Evolutionary conservation across 2,113 vertebrate species (phyloP).

Genomic region (Erinaceus europaeus): DNA sequence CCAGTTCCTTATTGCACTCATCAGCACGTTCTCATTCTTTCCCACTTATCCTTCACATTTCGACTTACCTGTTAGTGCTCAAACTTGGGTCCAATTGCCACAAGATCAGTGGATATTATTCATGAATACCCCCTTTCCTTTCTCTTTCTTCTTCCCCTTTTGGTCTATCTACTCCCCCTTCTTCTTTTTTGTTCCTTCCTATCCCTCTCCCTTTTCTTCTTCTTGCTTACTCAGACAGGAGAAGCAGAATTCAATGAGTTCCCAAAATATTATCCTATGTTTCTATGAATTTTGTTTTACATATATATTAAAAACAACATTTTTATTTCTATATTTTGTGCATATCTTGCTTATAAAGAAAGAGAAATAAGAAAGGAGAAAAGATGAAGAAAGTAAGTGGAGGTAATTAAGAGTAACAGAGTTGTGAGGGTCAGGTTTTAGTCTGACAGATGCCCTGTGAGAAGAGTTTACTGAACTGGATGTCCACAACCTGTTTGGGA

Average conservation of each 20-base stretch:
- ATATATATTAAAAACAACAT: background rate
- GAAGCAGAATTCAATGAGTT: background rate
- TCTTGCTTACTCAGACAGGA: background rate
- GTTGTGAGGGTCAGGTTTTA: too few species aligned
- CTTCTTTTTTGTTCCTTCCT: too few species aligned
- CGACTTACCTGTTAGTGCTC: background rate
- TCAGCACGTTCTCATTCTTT: background rate
- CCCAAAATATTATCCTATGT: background rate
- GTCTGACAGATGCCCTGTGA: too few species aligned
- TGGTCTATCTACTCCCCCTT: background rate
- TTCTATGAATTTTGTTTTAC: background rate
- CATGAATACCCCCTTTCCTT: background rate
- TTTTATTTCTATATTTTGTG: background rate
- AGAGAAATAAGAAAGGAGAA: background rate
- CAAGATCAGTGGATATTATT: background rate
- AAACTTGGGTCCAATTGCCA: background rate
- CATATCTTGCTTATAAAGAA: background rate
- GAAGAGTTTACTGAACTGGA: too few species aligned
- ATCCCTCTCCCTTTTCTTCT: background rate
- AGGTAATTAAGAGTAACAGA: background rate
- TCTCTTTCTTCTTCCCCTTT: rapidly evolving
- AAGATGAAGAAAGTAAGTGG: background rate
- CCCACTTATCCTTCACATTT: background rate
- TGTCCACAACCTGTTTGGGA: too few species aligned
- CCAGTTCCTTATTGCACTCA: background rate